phyloP scores from a whole-genome alignment of 2,797 vertebrate species.

The Manis javanica region DNA sequence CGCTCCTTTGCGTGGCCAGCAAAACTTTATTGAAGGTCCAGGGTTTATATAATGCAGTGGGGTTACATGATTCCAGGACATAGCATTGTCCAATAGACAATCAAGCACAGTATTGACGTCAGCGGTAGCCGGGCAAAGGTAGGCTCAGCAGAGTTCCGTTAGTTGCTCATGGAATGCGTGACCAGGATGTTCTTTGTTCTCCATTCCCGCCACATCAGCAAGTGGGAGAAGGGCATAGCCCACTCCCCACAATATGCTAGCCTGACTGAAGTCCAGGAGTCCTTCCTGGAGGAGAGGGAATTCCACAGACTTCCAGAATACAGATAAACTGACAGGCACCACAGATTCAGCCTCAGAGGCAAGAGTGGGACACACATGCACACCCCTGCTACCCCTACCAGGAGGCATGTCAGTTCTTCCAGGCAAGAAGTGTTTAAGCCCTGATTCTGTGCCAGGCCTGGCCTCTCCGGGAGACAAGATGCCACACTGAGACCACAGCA shows the following conservation, averaged over 20 bases:
- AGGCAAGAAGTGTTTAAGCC: background rate
- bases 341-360: background rate
- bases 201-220: no score
- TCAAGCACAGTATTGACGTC: no score
- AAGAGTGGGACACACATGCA: fast-evolving
- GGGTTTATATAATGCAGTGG: no score
- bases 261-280: background rate
- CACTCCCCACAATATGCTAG: background rate
- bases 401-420: background rate
- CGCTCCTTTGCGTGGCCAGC: no score
- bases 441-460: background rate
- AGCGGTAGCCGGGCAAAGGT: no score
- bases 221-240: no score
- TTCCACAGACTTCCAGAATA: background rate
- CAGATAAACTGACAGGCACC: background rate
- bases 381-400: background rate
- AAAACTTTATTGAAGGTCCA: no score
- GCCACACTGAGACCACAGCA: background rate
- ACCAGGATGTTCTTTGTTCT: no score
- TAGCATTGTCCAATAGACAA: no score
- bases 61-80: no score
- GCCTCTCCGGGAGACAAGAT: background rate
- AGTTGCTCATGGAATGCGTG: no score
- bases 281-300: background rate
- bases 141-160: no score